A percentile compares a stretch with the other conserved stretches of the same genome.
phyloP scores from a whole-genome alignment of 1,140 invertebrate species.

The Drusus annulatus region DNA sequence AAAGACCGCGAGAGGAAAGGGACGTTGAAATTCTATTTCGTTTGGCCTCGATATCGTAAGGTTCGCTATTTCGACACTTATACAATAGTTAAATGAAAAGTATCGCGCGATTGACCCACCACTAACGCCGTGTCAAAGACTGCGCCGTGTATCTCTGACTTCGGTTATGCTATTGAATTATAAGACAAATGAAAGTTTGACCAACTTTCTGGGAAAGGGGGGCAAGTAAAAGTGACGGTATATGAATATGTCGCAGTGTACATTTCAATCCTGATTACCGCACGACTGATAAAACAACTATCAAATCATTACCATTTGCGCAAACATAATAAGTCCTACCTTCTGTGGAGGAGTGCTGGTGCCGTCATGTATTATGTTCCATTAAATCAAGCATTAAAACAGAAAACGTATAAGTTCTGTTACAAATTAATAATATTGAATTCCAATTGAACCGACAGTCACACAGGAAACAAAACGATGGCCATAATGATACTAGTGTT shows the following conservation, averaged over 20 bases:
- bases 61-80: slow-evolving; percentile 34
- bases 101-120: too few relatives aligned
- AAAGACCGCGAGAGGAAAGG: slow-evolving; percentile 15
- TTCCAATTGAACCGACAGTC: too few relatives aligned
- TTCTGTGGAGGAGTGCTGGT: too few relatives aligned
- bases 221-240: slow-evolving; percentile 29
- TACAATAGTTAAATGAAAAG: background rate
- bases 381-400: too few relatives aligned
- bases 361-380: too few relatives aligned
- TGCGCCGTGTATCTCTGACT: background rate
- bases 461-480: too few relatives aligned
- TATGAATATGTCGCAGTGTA: background rate
- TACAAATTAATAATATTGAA: too few relatives aligned
- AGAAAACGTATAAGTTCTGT: too few relatives aligned
- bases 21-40: slow-evolving; percentile 47
- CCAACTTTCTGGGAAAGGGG: slow-evolving; percentile 12
- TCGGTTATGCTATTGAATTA: slow-evolving; percentile 1
- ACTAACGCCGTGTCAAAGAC: slow-evolving; percentile 3
- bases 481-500: too few relatives aligned
- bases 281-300: too few relatives aligned
- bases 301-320: background rate
- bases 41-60: slow-evolving; percentile 46
- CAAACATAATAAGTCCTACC: background rate
- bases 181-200: slow-evolving; percentile 29
- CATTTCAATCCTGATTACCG: background rate